Evolutionary conservation across 2,113 vertebrate genomes (phyloP).

Genomic region (Micromys minutus): DNA sequence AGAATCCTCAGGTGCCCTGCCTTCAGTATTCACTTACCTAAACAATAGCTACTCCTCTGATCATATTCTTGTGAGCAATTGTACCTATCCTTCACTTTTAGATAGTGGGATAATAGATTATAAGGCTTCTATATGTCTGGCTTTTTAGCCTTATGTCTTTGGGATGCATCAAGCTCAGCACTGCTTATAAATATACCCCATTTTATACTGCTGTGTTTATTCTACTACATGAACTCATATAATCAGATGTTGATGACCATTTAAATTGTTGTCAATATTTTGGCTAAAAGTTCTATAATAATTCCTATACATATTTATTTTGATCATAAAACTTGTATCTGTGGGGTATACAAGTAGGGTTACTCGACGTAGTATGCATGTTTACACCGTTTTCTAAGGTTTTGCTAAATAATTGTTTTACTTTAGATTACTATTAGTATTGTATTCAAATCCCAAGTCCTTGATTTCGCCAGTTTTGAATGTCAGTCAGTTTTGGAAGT

Average conservation of each 20-base stretch:
- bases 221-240: background rate
- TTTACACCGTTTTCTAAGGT: background rate
- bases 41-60: background rate
- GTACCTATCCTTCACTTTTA: slow-evolving; percentile 3
- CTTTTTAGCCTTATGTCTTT: background rate
- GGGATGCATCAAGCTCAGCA: background rate
- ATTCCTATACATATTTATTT: background rate
- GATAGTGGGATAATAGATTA: background rate
- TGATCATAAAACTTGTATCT: background rate
- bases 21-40: background rate
- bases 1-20: background rate
- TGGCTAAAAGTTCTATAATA: background rate
- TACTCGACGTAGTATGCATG: background rate
- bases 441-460: background rate
- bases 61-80: background rate
- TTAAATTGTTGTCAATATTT: slow-evolving; percentile 8
- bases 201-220: background rate
- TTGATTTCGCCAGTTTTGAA: background rate
- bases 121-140: background rate
- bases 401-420: background rate
- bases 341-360: background rate
- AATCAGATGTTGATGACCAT: background rate
- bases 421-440: background rate
- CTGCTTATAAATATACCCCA: background rate
- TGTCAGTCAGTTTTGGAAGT: slow-evolving; percentile 23